Base-by-base conservation (phyloP, 1,140 invertebrate species). In the Procambarus virginalis region DNA sequence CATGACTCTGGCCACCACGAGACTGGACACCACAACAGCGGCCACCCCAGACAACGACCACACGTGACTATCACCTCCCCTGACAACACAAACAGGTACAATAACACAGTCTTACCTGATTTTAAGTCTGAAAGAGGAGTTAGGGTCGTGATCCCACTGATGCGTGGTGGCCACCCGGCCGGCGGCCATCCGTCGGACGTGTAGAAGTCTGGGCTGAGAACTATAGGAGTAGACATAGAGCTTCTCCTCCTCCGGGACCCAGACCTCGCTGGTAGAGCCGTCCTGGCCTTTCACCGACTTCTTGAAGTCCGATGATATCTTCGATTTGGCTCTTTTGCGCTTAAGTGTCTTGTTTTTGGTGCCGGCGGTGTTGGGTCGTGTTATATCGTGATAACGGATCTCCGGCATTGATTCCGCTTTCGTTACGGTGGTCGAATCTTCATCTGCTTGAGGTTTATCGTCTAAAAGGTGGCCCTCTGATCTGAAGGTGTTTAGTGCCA, bases 161-260 rank as follows among this genome's bases (percentile, higher is more conserved):
- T 82, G 73, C 45, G 88, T 73, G 20, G 87, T 82, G 14, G 84
- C 87, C 3, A 89, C 87, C n/a, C 91, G 76, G 73, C 85, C 82
- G 5, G 91, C 49, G 5, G 77, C 91, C 75, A 89, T 82, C 34
- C 75, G 60, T 48, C 85, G 60, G 34, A 91, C 88, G 58, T 91
- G 91, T 5, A 91, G 87, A 12, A 91, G 82, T 22, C 91, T 79
- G 2, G 91, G 91, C 64, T 91, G 79, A 34, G 91, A 91, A 64
- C 91, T 91, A 70, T 89, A 88, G 48, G 75, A 86, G 87, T 91
- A 91, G 51, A 91, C 86, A 49, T 91, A 91, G 14, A 91, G 83
- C 75, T 89, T 89, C 58, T 91, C 75, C 76, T 91, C 91, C 22
- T 91, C 83, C 46, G 91, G 91, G 49, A 89, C 86, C 91, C 91